Evolutionary conservation across 1,140 invertebrate species (phyloP), one percentile per base, ranked within the genome.

Genomic region (Ruditapes philippinarum): DNA sequence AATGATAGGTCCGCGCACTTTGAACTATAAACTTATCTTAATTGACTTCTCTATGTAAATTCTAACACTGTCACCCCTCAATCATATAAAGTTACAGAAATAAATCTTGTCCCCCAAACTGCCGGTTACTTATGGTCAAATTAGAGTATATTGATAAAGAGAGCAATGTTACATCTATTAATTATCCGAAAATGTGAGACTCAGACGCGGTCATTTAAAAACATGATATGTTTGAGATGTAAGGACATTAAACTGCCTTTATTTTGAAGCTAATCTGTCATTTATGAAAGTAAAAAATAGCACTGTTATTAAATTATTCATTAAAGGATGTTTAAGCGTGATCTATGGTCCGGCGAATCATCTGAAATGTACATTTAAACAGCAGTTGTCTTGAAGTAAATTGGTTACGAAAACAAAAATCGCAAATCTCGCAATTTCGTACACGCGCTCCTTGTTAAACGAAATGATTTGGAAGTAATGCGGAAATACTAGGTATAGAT

Each of bases 61-160:
- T 78, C 22, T 78, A 51, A 70, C 42, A 78, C 74, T 33, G 74
- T n/a, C 45, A 78, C 12, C 74, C 60, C 28, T 14, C 76, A 81
- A 81, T 81, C 54, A 60, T 81, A 81, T 81, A 62, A 81, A 36
- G 51, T 81, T 81, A 38, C 79, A 40, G n/a, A 81, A 81, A 78
- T 78, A 78, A 78, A 78, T 78, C 74, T 78, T 51, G 36, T 25
- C 45, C 49, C 42, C 49, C 42, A 78, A 78, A 51, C 5, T 42
- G 54, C 60, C 54, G 33, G 49, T 65, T 81, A 33, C 57, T 40
- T 62, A 81, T 81, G 79, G 60, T 49, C 79, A 81, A 81, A 81
- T 81, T 81, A 81, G 79, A 65, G 79, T 81, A 57, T 57, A 42
- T 62, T 31, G n/a, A 40, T 81, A 57, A 62, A 60, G 51, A 62